Evolutionary conservation across 2,797 vertebrate genomes (phyloP).

Genomic region (Vespertilio murinus): DNA sequence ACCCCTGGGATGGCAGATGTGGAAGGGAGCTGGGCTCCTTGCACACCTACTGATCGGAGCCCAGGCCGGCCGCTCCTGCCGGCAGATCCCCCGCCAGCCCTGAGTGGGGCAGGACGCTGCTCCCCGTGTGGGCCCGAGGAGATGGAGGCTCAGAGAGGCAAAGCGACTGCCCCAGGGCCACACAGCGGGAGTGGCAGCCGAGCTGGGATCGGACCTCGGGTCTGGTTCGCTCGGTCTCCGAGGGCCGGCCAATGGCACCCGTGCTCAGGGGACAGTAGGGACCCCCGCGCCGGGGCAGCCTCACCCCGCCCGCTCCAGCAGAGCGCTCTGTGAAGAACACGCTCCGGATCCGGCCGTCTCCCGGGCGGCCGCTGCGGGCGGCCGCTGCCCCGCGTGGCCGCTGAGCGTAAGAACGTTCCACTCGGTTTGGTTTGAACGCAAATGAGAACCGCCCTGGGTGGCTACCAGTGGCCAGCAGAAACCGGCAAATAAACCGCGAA

Average conservation of each 20-base stretch:
- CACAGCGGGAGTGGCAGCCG: background rate
- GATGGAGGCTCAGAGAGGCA: background rate
- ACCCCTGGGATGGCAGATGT: rapidly evolving
- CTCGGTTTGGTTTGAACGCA: background rate
- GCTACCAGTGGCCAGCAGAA: background rate
- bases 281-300: background rate
- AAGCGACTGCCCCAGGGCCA: background rate
- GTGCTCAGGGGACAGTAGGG: background rate
- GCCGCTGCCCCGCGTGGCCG: background rate
- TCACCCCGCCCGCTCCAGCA: background rate
- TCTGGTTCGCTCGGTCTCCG: background rate
- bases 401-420: background rate
- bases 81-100: background rate
- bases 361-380: no score
- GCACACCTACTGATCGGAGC: background rate
- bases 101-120: background rate
- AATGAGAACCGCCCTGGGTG: background rate
- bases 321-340: background rate
- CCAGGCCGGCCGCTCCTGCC: background rate
- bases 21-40: background rate
- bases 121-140: background rate
- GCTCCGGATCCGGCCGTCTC: background rate
- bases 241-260: rapidly evolving
- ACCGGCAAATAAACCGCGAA: background rate
- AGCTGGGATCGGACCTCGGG: background rate